Evolutionary conservation across 37 sponge, comb jelly and placozoan species (phyloP).

Genomic region (Agelas oroides): DNA sequence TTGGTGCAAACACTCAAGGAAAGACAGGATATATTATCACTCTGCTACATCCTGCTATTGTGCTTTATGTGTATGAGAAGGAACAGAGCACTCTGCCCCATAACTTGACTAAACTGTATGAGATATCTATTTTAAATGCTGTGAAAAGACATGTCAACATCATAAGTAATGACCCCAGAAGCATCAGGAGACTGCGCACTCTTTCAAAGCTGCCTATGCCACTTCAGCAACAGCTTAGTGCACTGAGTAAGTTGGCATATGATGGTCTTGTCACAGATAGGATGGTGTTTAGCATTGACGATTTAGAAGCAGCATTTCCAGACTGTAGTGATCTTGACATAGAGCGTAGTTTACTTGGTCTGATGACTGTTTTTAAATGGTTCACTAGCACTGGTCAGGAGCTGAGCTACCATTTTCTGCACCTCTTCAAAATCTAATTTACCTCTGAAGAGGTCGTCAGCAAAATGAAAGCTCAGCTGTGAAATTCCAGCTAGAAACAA

Average conservation of each 20-base stretch:
- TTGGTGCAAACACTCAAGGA: background rate
- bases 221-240: background rate
- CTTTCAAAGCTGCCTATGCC: conserved; percentile 1
- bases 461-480: background rate
- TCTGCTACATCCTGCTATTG: conserved; percentile 20
- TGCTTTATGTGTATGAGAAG: conserved; percentile 12
- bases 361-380: background rate
- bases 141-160: background rate
- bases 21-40: background rate
- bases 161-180: no score
- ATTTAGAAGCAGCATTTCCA: background rate
- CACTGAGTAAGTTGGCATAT: background rate
- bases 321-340: background rate
- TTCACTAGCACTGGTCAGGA: background rate
- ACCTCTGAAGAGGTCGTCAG: background rate
- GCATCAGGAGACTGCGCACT: background rate
- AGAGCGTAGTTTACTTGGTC: background rate
- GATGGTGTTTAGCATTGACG: background rate
- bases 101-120: conserved; percentile 14
- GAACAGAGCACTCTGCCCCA: background rate
- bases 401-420: conserved; percentile 1
- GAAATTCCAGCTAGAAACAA: conserved; percentile 12
- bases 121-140: background rate
- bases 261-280: background rate
- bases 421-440: background rate